A percentile compares a stretch with the other conserved stretches of the same genome.
Conservation (phyloP, 2,113 vertebrate species). For the Platichthys flesus region DNA sequence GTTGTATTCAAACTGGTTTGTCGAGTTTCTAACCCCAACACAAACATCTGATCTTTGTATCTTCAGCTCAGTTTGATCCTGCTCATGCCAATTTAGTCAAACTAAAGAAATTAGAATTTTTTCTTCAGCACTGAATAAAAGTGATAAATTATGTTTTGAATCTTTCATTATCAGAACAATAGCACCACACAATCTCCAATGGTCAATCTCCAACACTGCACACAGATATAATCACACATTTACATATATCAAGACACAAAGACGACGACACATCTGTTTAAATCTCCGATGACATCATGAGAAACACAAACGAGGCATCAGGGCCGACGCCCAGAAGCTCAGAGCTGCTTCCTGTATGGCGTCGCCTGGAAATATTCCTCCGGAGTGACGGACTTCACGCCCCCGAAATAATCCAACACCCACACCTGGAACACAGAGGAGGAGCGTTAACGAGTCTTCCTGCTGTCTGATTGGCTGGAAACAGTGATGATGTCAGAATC, state of each 20-base stretch:
- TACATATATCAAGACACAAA: not conserved
- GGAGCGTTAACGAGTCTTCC: not conserved
- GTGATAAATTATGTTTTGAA: too few species aligned
- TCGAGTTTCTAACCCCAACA: too few species aligned
- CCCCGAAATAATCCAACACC: slow-evolving; percentile 97
- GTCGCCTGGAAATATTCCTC: slow-evolving; percentile 89
- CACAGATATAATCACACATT: not conserved
- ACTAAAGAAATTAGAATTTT: too few species aligned
- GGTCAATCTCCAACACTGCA: slow-evolving; percentile 3
- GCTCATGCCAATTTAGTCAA: too few species aligned
- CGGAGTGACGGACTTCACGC: slow-evolving; percentile 89
- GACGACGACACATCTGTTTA: too few species aligned
- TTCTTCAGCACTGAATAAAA: too few species aligned
- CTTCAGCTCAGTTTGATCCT: too few species aligned
- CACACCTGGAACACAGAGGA: slow-evolving; percentile 83
- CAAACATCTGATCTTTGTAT: too few species aligned
- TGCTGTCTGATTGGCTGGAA: slow-evolving; percentile 10
- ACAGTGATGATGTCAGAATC: too few species aligned
- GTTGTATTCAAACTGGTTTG: too few species aligned
- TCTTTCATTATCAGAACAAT: not conserved
- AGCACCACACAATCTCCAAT: slow-evolving; percentile 1
- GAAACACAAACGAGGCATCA: not conserved
- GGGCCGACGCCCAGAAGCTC: not conserved
- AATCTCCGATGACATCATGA: not conserved
- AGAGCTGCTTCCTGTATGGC: slow-evolving; percentile 73